Evolutionary conservation across 1,140 invertebrate genomes (phyloP), one percentile per base, ranked within the genome.

Genomic region (Cepaea nemoralis): DNA sequence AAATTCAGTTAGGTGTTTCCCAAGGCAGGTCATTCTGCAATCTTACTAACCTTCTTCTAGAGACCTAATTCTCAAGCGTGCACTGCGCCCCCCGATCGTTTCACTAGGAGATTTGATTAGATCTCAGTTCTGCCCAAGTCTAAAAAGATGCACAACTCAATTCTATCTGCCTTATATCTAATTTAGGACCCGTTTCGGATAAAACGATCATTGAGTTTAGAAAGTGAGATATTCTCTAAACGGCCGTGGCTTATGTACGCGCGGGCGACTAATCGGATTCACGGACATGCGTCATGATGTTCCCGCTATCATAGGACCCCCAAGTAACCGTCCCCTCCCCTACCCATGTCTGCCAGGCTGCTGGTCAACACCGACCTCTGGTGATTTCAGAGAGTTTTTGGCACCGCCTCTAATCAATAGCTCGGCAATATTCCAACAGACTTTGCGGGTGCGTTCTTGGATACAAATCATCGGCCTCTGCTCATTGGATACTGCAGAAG

Each of bases 111-210:
- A 83, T 83, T 83, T 48, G 77, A 83, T 83, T 83, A 83, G 69
- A 63, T 66, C 31, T 31, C 40, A 75, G 37, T 40, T 45, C 40
- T n/a, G 24, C 66, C n/a, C 10, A 39, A 31, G 5, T 70, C 81
- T 69, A 74, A 83, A 78, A 83, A 77, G 70, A 79, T 74, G 69
- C 82, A 78, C 76, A 19, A 55, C 77, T 75, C 74, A 79, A 83
- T 83, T 83, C 82, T 83, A 79, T 83, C 82, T 83, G 82, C 69
- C 76, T 78, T 77, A 77, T 83, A 83, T 83, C 82, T 83, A 83
- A 83, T 83, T 83, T 83, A 79, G 76, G 37, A 70, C 69, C 78
- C 82, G 59, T 37, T 50, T 63, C 55, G 48, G 67, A 73, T 83
- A 83, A 80, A 83, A 83, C 59, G 76, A 78, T 83, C 82, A 83